These are phyloP conservation scores for Thalassoma bifasciatum DNA, from an alignment of 2,113 vertebrate species.

Conservation along the genomic window DNA sequence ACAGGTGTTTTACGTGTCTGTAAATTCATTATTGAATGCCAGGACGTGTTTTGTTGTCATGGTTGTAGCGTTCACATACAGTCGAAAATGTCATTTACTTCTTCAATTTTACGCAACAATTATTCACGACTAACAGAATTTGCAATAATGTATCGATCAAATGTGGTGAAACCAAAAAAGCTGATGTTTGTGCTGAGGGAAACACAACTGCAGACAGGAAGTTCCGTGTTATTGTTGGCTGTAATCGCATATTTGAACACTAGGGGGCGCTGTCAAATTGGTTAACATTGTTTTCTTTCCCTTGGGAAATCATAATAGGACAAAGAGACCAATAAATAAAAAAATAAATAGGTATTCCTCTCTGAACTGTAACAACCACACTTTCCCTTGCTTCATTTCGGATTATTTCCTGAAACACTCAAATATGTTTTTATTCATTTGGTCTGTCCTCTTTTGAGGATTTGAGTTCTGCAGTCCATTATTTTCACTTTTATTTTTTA, in stretches of 20 bases:
- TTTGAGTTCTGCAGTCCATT: no score
- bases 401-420: no score
- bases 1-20: not conserved
- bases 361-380: no score
- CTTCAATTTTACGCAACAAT: not conserved
- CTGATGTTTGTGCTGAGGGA: not conserved
- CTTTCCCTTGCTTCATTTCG: no score
- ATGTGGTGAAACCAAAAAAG: not conserved
- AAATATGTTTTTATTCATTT: no score
- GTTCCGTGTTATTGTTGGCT: slow-evolving; percentile 13
- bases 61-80: not conserved
- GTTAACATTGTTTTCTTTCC: not conserved
- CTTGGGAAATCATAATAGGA: no score
- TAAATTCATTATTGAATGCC: not conserved
- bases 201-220: slow-evolving; percentile 30
- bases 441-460: no score
- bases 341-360: no score
- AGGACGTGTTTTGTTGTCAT: not conserved
- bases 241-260: not conserved
- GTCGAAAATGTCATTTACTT: not conserved
- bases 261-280: slow-evolving; percentile 8
- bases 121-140: no score
- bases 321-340: no score
- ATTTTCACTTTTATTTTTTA: no score
- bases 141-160: no score